These are phyloP conservation scores for Merluccius polli DNA, from an alignment of 2,797 vertebrate species.

Conservation along the genomic window DNA sequence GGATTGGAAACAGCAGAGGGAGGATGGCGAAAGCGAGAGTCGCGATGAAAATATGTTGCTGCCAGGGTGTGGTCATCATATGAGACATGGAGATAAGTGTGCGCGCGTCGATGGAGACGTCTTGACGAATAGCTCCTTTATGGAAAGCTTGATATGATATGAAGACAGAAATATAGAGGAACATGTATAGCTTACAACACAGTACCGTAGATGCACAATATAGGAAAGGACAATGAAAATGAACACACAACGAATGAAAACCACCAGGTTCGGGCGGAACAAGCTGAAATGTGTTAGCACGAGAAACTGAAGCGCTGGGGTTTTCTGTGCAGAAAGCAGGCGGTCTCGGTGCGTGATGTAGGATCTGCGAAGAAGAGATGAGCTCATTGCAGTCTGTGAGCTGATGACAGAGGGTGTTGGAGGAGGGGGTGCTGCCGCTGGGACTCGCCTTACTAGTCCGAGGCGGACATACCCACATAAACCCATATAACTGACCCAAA, in stretches of 20 bases:
- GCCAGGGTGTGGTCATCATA: no score
- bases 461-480: not conserved
- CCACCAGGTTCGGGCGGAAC: not conserved
- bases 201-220: not conserved
- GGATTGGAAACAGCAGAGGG: not conserved
- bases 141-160: not conserved
- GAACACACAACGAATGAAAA: not conserved
- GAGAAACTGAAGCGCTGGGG: no score
- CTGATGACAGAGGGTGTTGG: conserved; percentile 70
- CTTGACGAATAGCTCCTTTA: not conserved
- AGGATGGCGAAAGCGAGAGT: not conserved
- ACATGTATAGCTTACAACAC: not conserved
- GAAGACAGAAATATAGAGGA: not conserved
- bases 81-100: no score
- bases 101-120: not conserved
- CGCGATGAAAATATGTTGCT: no score
- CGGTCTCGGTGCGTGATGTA: not conserved
- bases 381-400: conserved; percentile 92
- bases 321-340: not conserved
- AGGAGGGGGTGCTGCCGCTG: conserved; percentile 43
- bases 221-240: not conserved
- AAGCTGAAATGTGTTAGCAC: not conserved
- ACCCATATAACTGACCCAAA: no score
- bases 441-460: not conserved
- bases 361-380: conserved; percentile 66